A percentile compares a stretch with the other conserved stretches of the same genome.
phyloP scores from a whole-genome alignment of 2,113 vertebrate genomes.

The Pithys albifrons region DNA sequence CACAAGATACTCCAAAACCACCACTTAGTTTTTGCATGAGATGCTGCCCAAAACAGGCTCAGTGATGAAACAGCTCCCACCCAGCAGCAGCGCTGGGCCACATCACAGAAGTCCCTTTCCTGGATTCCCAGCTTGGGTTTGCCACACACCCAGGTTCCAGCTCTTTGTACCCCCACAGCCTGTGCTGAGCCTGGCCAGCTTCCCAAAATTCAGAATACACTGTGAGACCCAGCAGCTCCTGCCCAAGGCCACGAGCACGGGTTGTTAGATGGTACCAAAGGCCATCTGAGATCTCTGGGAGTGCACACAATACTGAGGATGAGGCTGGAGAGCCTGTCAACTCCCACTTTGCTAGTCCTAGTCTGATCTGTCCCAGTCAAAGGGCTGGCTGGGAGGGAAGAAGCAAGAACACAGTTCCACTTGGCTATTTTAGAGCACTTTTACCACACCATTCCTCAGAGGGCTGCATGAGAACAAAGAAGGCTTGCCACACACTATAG shows the following conservation, averaged over 20 bases:
- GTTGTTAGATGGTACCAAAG: not conserved
- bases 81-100: not conserved
- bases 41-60: not conserved
- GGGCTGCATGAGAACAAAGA: not conserved
- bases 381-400: not conserved
- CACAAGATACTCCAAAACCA: not conserved
- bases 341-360: not conserved
- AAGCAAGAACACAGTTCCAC: not conserved
- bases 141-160: not conserved
- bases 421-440: not conserved
- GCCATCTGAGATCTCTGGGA: not conserved
- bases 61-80: not conserved
- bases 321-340: not conserved
- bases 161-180: accelerated
- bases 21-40: not conserved
- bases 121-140: not conserved
- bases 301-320: accelerated
- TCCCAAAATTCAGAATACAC: accelerated
- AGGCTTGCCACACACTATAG: not conserved
- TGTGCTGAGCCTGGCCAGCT: too few species aligned
- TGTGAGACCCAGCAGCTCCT: not conserved
- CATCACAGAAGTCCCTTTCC: not conserved
- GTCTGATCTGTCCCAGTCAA: not conserved
- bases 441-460: not conserved
- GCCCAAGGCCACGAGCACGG: accelerated